Evolutionary conservation across 2,113 vertebrate genomes (phyloP).

Genomic region (Coregonus clupeaformis): DNA sequence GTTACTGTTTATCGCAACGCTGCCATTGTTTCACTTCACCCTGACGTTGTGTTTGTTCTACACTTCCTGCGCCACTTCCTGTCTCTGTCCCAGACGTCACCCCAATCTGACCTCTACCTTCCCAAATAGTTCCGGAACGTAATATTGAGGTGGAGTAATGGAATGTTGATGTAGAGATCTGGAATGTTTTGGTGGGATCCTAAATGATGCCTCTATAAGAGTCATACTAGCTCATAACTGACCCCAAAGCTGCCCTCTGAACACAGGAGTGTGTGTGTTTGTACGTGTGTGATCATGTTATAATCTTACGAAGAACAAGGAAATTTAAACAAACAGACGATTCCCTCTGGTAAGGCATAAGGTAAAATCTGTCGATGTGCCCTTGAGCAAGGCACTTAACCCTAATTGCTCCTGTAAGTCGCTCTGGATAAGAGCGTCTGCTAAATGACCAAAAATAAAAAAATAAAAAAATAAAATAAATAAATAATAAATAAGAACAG

Average conservation of each 20-base stretch:
- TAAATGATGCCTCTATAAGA: neutral
- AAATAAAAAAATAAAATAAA: too few relatives aligned
- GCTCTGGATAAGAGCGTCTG: too few relatives aligned
- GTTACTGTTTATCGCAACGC: slow-evolving; percentile 4
- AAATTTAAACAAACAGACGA: neutral
- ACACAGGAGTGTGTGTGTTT: neutral
- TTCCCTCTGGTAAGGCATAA: neutral
- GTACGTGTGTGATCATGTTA: neutral
- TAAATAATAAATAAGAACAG: too few relatives aligned
- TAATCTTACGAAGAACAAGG: too few relatives aligned
- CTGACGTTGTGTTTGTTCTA: slow-evolving; percentile 42
- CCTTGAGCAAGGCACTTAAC: too few relatives aligned
- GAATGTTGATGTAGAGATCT: slow-evolving; percentile 13
- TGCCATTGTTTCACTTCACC: slow-evolving; percentile 48
- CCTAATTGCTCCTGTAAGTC: too few relatives aligned
- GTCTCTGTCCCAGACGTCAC: slow-evolving; percentile 35
- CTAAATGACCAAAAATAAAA: too few relatives aligned
- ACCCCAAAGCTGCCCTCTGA: too few relatives aligned
- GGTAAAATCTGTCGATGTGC: too few relatives aligned
- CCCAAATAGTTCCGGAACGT: slow-evolving; percentile 6
- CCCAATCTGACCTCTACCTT: slow-evolving; percentile 21
- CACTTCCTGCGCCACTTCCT: slow-evolving; percentile 59
- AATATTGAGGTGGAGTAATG: slow-evolving; percentile 7
- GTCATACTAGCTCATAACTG: neutral
- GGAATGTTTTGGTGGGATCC: slow-evolving; percentile 16